Percentiles rank a stretch among this genome's conserved stretches.
Conservation (phyloP, 2,888 invertebrate species). For the Adelphocoris suturalis region DNA sequence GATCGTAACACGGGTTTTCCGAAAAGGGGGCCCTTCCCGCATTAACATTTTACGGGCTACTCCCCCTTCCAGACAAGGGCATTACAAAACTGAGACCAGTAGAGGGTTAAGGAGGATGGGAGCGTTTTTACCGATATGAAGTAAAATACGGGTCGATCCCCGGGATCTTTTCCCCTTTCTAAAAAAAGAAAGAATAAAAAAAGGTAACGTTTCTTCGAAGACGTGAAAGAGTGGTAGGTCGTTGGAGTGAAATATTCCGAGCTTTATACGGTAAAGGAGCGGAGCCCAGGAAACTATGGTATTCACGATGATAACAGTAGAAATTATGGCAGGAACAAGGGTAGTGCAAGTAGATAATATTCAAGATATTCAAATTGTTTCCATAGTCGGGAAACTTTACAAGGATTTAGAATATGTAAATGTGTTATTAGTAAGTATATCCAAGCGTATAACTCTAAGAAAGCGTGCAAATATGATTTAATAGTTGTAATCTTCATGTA, state of each 20-base stretch:
- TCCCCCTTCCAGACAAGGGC: conserved; percentile 18
- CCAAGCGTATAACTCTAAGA: no score
- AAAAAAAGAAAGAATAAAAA: not conserved
- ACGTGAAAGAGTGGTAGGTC: not conserved
- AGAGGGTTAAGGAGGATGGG: not conserved
- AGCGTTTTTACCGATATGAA: conserved; percentile 18
- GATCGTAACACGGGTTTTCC: conserved; percentile 30
- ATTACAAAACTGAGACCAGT: conserved; percentile 23
- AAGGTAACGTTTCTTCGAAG: not conserved
- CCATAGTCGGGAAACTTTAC: no score
- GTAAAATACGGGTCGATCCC: not conserved
- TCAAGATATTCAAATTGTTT: no score
- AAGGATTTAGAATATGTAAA: no score
- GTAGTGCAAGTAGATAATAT: no score
- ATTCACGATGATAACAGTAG: no score
- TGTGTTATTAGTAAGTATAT: no score
- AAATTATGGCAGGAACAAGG: no score
- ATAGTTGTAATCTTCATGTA: no score
- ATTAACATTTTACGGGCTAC: not conserved
- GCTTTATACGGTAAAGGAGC: not conserved
- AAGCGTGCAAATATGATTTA: no score
- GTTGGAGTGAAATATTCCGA: not conserved
- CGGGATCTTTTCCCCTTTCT: not conserved
- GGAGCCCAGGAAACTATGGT: no score
- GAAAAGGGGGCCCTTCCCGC: not conserved